A percentile compares a stretch with the other conserved stretches of the same genome.
phyloP scores from a whole-genome alignment of 2,113 vertebrate species.

The Cariama cristata region DNA sequence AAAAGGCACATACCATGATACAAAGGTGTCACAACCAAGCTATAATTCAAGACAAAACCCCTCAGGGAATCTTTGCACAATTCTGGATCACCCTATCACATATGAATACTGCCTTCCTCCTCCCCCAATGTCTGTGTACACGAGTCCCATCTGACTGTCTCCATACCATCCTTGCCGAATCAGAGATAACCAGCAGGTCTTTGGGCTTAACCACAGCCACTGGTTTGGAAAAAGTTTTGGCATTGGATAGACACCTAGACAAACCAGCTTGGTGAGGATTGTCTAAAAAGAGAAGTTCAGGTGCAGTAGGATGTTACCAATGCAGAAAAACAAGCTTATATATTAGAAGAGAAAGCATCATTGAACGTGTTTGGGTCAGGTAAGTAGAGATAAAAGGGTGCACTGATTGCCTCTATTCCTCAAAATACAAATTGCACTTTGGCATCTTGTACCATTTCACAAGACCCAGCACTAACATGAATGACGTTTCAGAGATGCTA shows the following conservation, averaged over 20 bases:
- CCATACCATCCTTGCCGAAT: neutral
- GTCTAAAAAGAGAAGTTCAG: neutral
- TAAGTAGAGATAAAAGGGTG: neutral
- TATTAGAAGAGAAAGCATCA: neutral
- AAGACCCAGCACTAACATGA: neutral
- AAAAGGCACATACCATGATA: neutral
- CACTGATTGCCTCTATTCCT: accelerated
- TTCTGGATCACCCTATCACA: neutral
- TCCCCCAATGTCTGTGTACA: neutral
- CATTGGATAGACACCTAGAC: neutral
- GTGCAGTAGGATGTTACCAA: neutral
- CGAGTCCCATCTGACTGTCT: neutral
- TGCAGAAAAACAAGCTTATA: neutral
- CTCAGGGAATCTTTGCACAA: neutral
- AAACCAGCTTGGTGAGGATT: neutral
- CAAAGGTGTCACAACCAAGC: neutral
- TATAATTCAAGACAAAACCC: neutral
- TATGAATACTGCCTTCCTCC: neutral
- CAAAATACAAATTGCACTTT: neutral
- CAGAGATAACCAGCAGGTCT: neutral
- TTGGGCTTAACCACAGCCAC: neutral
- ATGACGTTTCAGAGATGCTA: neutral
- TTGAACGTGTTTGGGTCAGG: neutral
- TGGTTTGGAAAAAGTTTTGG: neutral
- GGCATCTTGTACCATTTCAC: neutral